These are phyloP conservation scores for Plutella xylostella DNA, from an alignment of 2,888 invertebrate genomes.

Conservation along the genomic window DNA sequence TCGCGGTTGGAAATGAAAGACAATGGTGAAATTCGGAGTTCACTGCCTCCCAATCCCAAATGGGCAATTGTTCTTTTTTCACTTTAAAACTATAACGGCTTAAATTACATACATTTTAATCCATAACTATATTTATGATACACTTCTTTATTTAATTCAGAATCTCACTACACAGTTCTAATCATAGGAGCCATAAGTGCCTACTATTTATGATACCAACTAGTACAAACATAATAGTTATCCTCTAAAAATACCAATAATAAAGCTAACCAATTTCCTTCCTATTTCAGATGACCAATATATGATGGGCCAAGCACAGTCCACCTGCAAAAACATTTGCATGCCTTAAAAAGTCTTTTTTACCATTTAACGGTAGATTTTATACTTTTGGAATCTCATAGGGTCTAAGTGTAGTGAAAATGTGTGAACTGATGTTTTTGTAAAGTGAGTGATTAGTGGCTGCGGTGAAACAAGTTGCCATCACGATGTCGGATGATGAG, in stretches of 20 bases:
- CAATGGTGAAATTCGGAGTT: conserved; percentile 45
- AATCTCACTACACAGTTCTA: no score
- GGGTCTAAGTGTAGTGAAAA: conserved; percentile 27
- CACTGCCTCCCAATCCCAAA: conserved; percentile 29
- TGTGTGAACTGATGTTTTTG: conserved; percentile 1
- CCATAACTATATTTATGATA: no score
- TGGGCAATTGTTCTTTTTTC: conserved; percentile 5
- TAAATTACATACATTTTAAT: no score
- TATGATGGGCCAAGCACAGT: conserved; percentile 27
- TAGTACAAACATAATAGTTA: no score
- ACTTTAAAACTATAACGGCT: no score
- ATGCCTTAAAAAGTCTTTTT: conserved; percentile 35
- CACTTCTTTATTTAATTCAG: no score
- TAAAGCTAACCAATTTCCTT: neutral
- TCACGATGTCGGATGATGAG: conserved; percentile 61
- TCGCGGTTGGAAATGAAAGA: conserved; percentile 32
- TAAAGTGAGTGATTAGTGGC: conserved; percentile 10
- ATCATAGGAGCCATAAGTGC: no score
- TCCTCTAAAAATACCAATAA: no score
- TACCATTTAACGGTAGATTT: conserved; percentile 27
- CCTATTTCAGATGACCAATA: conserved; percentile 24
- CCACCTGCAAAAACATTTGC: conserved; percentile 26
- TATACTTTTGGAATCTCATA: conserved; percentile 26
- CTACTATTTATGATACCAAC: no score
- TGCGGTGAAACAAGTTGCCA: conserved; percentile 19